Evolutionary conservation across 2,888 invertebrate species (phyloP), one percentile per base, ranked within the genome.

Genomic region (Dolichomitus sp.): DNA sequence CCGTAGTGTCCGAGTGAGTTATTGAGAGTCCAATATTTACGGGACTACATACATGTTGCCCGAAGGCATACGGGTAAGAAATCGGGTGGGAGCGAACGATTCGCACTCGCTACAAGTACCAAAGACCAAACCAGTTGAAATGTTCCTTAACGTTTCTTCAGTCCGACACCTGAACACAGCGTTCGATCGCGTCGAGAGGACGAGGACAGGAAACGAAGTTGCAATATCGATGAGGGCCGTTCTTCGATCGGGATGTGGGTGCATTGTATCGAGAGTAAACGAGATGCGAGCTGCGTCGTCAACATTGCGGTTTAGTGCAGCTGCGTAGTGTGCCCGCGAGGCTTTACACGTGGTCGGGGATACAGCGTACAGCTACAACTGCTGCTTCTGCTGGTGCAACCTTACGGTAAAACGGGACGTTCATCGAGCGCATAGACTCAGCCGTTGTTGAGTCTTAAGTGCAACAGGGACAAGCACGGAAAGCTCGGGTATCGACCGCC

Each of bases 231-330:
- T 37, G 72, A 74, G 75, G 79, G 68, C 85, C 88, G 83, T 82
- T 84, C 66, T 79, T 52, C 72, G 80, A 63, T 70, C 81, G 68
- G 79, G 82, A 91, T 90, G 89, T 90, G 89, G 90, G 89, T 89
- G 88, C 89, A 90, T 91, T 91, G 88, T 91, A 89, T 90, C 86
- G 89, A 83, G 83, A 85, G 88, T 80, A 87, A 87, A 85, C 87
- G 84, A 84, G 88, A 87, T 86, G 86, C 89, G 88, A 75, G 50
- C 27, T 11, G 76, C 76, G 63, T 83, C 83, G 69, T 91, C 91
- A 91, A 91, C 90, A 90, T 88, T 83, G 85, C 81, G 86, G 88
- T 90, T 91, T 90, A 89, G 88, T 87, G 87, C 78, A 80, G 82
- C 82, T 84, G 81, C 83, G 85, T 76, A 72, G 76, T 72, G 79